These are phyloP conservation scores for Seriola rivoliana DNA, from an alignment of 2,113 vertebrate genomes.

Conservation along the genomic window DNA sequence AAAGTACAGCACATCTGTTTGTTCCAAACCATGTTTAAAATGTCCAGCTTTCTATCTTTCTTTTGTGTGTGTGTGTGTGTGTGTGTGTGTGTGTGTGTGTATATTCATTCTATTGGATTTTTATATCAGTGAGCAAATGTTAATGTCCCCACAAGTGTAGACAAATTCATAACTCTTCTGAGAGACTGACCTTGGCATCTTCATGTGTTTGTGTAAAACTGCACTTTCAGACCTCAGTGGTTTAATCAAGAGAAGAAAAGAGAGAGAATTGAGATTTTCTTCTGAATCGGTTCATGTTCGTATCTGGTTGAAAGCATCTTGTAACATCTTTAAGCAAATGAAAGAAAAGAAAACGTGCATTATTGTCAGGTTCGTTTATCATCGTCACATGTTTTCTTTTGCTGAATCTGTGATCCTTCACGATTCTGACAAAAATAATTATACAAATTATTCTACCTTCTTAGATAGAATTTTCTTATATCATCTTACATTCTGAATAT, in stretches of 20 bases:
- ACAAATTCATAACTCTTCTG: not conserved
- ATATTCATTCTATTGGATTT: not conserved
- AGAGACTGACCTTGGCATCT: not conserved
- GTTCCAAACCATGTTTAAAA: conserved; percentile 52
- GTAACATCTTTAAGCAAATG: not conserved
- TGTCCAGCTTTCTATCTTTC: conserved; percentile 32
- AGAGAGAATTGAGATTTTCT: not conserved
- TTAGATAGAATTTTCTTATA: too few relatives aligned
- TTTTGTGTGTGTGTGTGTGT: not conserved
- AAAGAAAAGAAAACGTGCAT: not conserved
- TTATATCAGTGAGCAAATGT: not conserved
- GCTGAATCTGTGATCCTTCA: too few relatives aligned
- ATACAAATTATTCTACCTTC: too few relatives aligned
- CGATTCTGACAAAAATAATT: too few relatives aligned
- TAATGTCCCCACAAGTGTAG: not conserved
- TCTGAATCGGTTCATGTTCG: too few relatives aligned
- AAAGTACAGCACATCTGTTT: conserved; percentile 57
- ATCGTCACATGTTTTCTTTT: too few relatives aligned
- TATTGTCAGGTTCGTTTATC: too few relatives aligned
- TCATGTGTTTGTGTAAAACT: not conserved
- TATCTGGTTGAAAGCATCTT: not conserved
- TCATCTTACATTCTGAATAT: not conserved
- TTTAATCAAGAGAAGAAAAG: not conserved
- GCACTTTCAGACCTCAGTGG: conserved; percentile 5
- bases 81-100: not conserved